Base-by-base conservation (phyloP, 2,797 vertebrate species). In the Megalops cyprinoides region DNA sequence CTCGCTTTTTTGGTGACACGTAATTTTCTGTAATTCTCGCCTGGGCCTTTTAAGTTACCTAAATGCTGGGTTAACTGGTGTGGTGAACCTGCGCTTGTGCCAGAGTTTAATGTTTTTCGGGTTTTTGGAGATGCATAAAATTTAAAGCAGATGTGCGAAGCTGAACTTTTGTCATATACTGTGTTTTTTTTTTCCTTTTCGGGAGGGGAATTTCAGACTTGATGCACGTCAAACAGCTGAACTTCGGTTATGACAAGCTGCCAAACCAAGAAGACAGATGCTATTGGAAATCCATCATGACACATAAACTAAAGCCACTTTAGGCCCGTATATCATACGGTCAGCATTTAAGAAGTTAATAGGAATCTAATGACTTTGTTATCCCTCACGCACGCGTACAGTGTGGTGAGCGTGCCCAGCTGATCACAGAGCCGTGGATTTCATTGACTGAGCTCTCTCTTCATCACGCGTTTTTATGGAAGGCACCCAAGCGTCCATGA, bases 121-220 rank as follows among this genome's bases (percentile, higher is more conserved):
- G 95, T 96, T 91, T 91, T 95, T 85, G 79, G 94, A 95, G 95
- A 95, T 94, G 93, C 90, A 71, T 88, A 87, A 92, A 95, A 97
- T 97, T 93, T 94, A 96, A 97, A 98, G 94, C 97, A 99, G 95
- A 98, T 97, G 97, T 97, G 93, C 87, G 85, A 92, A 90, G 89
- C 56, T 81, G 86, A 91, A 83, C 65, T 53, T 86, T 81, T 81
- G 71, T 42, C 85, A 83, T 46, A 77, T 89, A 91, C 86, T 91
- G 86, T 92, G 92, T 89, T 89, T 91, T 93, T 28, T 94, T 93
- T 90, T 87, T 44, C 20, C 9, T 18, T 78, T 78, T 67, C 25
- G 69, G 81, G 91, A 94, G 94, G 87, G 87, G 93, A 90, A 93
- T 92, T 95, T 93, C 87, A 77, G 91, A 84, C 91, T 90, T 88